Percentiles rank a stretch among this genome's conserved stretches.
Evolutionary conservation across 2,113 vertebrate species (phyloP).

Genomic region (pig (Sus scrofa)): DNA sequence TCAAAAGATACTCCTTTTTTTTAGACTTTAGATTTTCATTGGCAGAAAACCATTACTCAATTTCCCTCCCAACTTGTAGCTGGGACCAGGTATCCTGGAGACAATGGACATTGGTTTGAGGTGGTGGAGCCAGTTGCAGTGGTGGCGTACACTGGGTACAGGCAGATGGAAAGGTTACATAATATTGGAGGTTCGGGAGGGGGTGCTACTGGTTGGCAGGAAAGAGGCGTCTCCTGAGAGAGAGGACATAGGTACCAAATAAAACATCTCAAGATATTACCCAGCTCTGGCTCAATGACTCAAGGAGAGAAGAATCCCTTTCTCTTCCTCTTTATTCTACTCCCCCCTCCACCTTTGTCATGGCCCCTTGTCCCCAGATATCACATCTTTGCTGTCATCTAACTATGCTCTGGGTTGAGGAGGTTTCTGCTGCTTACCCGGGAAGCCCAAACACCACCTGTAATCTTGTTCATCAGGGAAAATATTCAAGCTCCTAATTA

Average conservation of each 20-base stretch:
- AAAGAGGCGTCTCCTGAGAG: not conserved
- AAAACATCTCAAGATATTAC: not conserved
- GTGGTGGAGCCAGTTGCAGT: not conserved
- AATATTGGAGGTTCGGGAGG: not conserved
- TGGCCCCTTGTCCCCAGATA: not conserved
- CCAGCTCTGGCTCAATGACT: not conserved
- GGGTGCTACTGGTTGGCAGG: not conserved
- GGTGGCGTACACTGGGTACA: not conserved
- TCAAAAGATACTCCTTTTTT: not conserved
- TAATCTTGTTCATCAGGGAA: slow-evolving; percentile 26
- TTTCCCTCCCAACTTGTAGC: not conserved
- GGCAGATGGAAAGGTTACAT: not conserved
- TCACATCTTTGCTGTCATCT: not conserved
- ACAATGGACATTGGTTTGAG: not conserved
- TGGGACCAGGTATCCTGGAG: not conserved
- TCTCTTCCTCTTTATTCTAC: too few species aligned
- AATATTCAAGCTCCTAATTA: not conserved
- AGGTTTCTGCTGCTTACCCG: not conserved
- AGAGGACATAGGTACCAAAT: not conserved
- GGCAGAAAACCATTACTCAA: not conserved
- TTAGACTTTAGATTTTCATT: not conserved
- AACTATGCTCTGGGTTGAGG: not conserved
- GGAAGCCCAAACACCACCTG: not conserved
- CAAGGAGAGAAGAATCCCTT: not conserved
- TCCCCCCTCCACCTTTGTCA: not conserved